Base-by-base conservation (phyloP, 2,888 invertebrate genomes). In the Micoletzkya japonica region DNA sequence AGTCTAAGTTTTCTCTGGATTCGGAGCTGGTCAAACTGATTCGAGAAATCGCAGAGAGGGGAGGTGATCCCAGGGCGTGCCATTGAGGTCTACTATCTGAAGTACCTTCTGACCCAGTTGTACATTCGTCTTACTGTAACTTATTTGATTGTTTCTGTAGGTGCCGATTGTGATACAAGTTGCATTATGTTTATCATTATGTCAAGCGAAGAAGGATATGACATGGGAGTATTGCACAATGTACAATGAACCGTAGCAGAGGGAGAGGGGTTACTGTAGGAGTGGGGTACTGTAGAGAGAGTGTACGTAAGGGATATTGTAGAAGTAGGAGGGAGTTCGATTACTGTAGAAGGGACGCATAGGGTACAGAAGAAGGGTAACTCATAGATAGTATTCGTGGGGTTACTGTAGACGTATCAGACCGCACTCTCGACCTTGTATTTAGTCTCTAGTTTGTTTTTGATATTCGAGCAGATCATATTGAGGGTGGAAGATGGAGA, bases 31-130 rank as follows among this genome's bases (percentile, higher is more conserved):
- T 77, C 28, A 70, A 75, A 26, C 71, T 70, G n/a, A 70, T 83
- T 56, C 74, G 75, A 37, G 73, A 74, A 24, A 81, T 81, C 70
- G 83, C 82, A 10, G 52, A 74, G 36, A 70, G 72, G 36, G 83
- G 83, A 14, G 83, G 82, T 6, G 82, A 82, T 58, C 81, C 83
- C n/a, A 77, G 82, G 36, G 68, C 73, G 24, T 81, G 81, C 69
- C 81, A 81, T 73, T 80, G 63, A 69, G 44, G 32, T 2, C 6
- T n/a, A 58, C 36, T 58, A 2, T 39, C 44, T 60, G 44, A 39
- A 4, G 26, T 39, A 26, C 37, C 20, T 44, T 50, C 63, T 68
- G 3, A 24, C 37, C 44, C 24, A 52, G 52, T 57, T n/a, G 36
- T 57, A 34, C 3, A 10, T 36, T 2, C 20, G n/a, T 57, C 34